These are phyloP conservation scores for Ridgeia piscesae DNA, from an alignment of 1,140 invertebrate species.

Conservation along the genomic window DNA sequence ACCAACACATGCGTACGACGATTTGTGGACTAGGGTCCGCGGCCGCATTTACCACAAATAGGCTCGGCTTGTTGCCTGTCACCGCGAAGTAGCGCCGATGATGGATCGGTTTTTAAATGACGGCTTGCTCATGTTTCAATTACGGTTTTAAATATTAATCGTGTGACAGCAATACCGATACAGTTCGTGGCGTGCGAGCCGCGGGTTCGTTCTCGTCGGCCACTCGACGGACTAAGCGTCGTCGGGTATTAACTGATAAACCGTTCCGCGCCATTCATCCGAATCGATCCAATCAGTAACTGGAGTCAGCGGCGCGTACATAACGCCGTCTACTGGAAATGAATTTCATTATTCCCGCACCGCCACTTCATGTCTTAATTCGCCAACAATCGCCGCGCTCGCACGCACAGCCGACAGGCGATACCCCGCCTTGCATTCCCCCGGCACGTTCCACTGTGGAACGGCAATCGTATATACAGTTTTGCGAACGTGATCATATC, in stretches of 20 bases:
- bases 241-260: neutral
- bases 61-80: neutral
- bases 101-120: neutral
- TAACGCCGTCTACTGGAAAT: neutral
- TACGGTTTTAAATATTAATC: conserved; percentile 1
- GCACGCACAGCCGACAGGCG: neutral
- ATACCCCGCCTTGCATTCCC: neutral
- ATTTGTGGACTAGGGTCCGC: neutral
- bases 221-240: neutral
- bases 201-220: neutral
- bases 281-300: conserved; percentile 5
- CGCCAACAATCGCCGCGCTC: neutral
- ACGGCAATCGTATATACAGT: neutral
- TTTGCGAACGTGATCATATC: neutral
- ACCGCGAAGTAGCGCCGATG: neutral
- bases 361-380: neutral
- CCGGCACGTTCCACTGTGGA: neutral
- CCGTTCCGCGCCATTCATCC: conserved; percentile 2
- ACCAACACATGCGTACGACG: neutral
- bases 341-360: neutral
- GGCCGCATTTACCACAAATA: no score
- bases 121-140: neutral
- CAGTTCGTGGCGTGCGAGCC: neutral
- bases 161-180: neutral
- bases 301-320: neutral